Conservation (phyloP, 92 coral and sea anemone genomes). For the Porites lobata region DNA sequence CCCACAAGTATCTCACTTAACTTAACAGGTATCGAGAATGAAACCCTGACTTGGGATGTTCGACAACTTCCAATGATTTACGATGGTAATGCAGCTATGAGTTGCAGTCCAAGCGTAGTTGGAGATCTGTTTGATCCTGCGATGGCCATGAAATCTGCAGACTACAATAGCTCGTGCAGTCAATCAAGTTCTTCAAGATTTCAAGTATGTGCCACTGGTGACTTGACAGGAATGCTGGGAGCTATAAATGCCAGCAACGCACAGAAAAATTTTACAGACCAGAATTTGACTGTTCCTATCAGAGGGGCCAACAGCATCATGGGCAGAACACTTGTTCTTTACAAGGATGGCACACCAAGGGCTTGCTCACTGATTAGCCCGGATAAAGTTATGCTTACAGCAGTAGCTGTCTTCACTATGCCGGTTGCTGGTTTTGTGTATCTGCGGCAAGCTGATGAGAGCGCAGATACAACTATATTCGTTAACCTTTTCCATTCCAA, state of each 20-base stretch:
- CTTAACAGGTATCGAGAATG: slow-evolving; percentile 74
- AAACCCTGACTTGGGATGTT: slow-evolving; percentile 76
- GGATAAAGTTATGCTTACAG: slow-evolving; percentile 56
- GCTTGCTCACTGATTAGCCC: slow-evolving; percentile 92
- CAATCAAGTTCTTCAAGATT: slow-evolving; percentile 34
- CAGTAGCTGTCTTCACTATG: slow-evolving; percentile 78
- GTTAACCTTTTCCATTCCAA: slow-evolving; percentile 82
- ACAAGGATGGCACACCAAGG: slow-evolving; percentile 54
- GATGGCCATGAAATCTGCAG: slow-evolving; percentile 39
- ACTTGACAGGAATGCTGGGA: slow-evolving; percentile 82
- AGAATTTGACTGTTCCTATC: slow-evolving; percentile 68
- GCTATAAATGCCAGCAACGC: slow-evolving; percentile 40
- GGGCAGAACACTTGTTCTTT: slow-evolving; percentile 86
- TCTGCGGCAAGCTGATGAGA: slow-evolving; percentile 73
- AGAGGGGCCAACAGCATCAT: slow-evolving; percentile 78
- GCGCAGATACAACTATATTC: slow-evolving; percentile 67
- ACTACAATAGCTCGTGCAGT: slow-evolving; percentile 61
- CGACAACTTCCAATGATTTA: slow-evolving; percentile 88
- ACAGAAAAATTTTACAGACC: slow-evolving; percentile 43
- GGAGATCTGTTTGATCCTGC: slow-evolving; percentile 83
- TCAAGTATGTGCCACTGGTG: slow-evolving; percentile 85
- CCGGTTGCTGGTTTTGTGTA: slow-evolving; percentile 90
- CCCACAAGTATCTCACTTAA: slow-evolving; percentile 73
- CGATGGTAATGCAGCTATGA: slow-evolving; percentile 79
- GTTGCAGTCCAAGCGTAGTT: slow-evolving; percentile 71